Conservation (phyloP, 2,113 vertebrate species). For the Myotis lucifugus region DNA sequence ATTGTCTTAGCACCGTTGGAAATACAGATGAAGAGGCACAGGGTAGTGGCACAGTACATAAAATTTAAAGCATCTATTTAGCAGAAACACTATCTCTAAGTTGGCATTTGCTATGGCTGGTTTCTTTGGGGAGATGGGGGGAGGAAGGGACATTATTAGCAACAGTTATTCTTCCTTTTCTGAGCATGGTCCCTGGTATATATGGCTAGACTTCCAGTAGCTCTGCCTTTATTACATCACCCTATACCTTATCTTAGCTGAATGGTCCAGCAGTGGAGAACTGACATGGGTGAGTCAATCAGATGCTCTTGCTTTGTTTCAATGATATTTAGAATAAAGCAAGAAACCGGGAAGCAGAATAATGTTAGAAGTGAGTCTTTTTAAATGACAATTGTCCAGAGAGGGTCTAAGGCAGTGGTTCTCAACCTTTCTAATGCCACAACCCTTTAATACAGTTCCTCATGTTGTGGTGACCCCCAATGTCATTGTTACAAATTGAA, state of each 20-base stretch:
- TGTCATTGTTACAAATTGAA: too few species aligned
- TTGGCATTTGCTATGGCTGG: neutral
- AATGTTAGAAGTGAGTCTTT: neutral
- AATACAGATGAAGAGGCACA: neutral
- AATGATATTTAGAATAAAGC: neutral
- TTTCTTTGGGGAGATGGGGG: neutral
- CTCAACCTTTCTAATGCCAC: too few species aligned
- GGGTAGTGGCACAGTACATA: neutral
- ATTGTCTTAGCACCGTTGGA: neutral
- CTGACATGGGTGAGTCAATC: neutral
- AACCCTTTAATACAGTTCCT: too few species aligned
- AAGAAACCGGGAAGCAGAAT: neutral
- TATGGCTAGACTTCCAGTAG: neutral
- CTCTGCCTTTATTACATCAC: neutral
- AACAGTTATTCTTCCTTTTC: neutral
- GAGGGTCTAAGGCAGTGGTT: neutral
- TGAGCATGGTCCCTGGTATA: neutral
- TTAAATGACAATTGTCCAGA: neutral
- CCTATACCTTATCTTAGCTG: neutral
- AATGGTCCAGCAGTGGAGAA: neutral
- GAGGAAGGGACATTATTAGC: too few species aligned
- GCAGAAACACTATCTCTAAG: neutral
- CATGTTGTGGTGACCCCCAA: too few species aligned
- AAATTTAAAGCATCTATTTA: neutral
- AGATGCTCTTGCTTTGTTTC: neutral